phyloP scores from a whole-genome alignment of 2,888 invertebrate species.

The Girardia tigrina region DNA sequence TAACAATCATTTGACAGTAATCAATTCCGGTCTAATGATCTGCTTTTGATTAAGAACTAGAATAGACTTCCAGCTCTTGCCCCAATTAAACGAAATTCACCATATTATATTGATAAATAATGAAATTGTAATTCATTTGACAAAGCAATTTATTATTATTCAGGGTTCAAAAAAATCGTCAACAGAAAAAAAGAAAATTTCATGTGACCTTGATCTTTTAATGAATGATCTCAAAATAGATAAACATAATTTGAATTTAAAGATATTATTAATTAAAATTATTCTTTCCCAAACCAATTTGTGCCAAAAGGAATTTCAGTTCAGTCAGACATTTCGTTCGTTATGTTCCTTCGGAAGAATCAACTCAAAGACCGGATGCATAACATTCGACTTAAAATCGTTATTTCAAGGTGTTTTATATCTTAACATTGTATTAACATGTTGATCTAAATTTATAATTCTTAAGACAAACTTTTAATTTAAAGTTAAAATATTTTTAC shows the following conservation, averaged over 20 bases:
- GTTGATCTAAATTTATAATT: neutral
- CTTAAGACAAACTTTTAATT: no score
- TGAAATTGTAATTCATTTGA: no score
- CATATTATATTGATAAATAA: no score
- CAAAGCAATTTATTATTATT: no score
- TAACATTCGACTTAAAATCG: neutral
- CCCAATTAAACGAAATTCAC: no score
- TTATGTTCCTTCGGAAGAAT: neutral
- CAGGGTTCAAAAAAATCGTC: neutral
- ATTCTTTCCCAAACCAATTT: neutral
- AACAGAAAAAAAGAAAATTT: neutral
- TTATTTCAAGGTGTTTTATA: neutral
- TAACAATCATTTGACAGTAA: no score
- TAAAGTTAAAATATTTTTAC: no score
- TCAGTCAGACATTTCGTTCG: neutral
- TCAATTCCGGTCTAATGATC: no score
- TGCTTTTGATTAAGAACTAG: no score
- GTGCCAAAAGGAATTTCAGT: neutral
- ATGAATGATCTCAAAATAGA: neutral
- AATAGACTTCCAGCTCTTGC: no score
- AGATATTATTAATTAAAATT: neutral
- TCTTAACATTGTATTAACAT: neutral
- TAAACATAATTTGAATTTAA: constrained; percentile 2
- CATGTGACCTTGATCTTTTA: neutral
- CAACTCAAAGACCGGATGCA: neutral